phyloP scores from a whole-genome alignment of 2,797 vertebrate genomes.

The Morus bassanus region DNA sequence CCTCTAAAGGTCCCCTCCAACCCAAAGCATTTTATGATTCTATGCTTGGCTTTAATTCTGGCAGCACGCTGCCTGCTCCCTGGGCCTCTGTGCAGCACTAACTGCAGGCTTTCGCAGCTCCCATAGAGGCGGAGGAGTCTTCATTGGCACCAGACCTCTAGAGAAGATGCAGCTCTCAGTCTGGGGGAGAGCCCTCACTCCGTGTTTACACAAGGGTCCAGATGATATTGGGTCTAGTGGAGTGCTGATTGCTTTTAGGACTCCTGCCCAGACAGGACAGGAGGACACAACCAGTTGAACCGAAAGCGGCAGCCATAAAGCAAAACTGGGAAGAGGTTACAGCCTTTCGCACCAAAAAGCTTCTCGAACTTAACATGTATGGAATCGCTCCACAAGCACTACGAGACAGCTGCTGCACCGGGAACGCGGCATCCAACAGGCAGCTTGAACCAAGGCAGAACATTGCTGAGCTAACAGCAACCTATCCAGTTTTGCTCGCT shows the following conservation, averaged over 20 bases:
- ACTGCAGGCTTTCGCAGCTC: background rate
- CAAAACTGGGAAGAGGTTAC: background rate
- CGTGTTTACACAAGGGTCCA: background rate
- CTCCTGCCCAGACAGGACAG: background rate
- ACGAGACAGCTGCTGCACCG: fast-evolving
- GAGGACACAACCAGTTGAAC: background rate
- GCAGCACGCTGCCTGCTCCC: background rate
- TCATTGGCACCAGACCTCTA: background rate
- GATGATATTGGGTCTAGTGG: background rate
- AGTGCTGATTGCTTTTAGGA: background rate
- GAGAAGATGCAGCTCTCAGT: background rate
- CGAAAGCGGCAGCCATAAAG: background rate
- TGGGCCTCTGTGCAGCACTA: background rate
- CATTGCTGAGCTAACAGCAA: background rate
- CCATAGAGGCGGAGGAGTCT: background rate
- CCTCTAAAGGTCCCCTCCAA: too few species aligned
- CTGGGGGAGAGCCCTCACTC: background rate
- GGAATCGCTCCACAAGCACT: background rate
- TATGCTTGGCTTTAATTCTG: background rate
- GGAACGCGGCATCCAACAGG: background rate
- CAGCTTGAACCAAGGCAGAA: background rate
- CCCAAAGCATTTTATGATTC: too few species aligned
- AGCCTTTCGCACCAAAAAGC: background rate
- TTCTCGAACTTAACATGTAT: fast-evolving
- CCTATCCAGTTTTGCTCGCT: fast-evolving